Conservation (phyloP, 92 coral and sea anemone species). For the Palythoa grandiflora region DNA sequence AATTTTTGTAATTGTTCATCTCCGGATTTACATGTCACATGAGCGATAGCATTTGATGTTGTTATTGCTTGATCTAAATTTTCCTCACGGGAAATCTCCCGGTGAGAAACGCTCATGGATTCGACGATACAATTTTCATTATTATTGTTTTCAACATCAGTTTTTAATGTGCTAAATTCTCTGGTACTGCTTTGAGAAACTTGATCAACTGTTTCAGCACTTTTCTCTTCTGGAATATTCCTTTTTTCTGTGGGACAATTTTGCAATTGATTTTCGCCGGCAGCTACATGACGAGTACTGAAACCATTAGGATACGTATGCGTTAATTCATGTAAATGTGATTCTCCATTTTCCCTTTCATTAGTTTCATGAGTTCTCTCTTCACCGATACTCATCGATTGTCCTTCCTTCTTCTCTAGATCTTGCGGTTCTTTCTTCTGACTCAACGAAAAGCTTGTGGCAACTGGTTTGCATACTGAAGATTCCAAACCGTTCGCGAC, state of each 20-base stretch:
- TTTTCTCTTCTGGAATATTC: no score
- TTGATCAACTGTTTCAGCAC: no score
- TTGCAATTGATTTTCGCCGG: not conserved
- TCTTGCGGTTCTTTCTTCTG: not conserved
- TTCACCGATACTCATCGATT: not conserved
- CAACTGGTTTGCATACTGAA: not conserved
- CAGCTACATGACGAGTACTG: not conserved
- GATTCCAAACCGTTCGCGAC: not conserved
- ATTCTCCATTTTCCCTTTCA: not conserved
- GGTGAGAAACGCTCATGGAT: no score
- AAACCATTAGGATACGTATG: not conserved
- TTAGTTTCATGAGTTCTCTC: not conserved
- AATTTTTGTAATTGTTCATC: no score
- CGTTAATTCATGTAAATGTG: not conserved
- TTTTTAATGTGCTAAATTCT: no score
- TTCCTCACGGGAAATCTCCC: no score
- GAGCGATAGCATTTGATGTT: no score
- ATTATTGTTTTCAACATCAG: no score
- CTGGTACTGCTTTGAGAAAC: no score
- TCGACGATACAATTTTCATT: no score
- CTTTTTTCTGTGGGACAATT: not conserved
- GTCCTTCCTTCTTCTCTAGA: not conserved
- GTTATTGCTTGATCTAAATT: no score
- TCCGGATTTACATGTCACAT: no score
- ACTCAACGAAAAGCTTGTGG: not conserved